Conservation (phyloP, 1,140 invertebrate species). For the Trachymyrmex cornetzi region DNA sequence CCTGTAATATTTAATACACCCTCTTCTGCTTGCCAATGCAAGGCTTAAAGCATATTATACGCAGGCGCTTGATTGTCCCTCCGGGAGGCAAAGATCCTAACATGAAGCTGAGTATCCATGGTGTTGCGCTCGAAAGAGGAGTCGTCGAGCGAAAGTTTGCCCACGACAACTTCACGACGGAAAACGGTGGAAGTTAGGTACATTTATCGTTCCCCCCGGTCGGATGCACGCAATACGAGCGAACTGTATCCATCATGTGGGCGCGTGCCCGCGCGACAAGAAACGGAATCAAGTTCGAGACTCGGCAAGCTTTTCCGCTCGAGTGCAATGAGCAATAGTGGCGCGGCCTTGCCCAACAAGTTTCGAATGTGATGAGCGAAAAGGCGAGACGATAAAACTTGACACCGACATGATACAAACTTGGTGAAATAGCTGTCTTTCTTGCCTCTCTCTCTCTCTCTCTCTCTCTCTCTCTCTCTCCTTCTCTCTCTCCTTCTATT, state of each 20-base stretch:
- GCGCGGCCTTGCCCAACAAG: slow-evolving; percentile 44
- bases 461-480: not conserved
- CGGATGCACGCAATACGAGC: slow-evolving; percentile 36
- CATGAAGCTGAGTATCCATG: not conserved
- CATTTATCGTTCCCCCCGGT: slow-evolving; percentile 40
- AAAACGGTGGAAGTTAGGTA: slow-evolving; percentile 58
- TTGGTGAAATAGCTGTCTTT: slow-evolving; percentile 38
- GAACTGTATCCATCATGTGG: slow-evolving; percentile 53
- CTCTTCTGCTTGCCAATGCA: not conserved
- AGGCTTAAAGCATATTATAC: slow-evolving; percentile 13
- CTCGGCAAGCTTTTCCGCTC: slow-evolving; percentile 41
- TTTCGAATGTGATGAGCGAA: slow-evolving; percentile 67
- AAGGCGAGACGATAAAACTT: slow-evolving; percentile 61
- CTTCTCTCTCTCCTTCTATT: not conserved
- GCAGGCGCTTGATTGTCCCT: slow-evolving; percentile 2
- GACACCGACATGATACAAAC: slow-evolving; percentile 23
- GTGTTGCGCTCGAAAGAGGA: slow-evolving; percentile 35
- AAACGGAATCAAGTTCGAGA: slow-evolving; percentile 55
- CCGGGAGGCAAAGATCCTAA: not conserved
- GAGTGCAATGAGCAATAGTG: slow-evolving; percentile 55
- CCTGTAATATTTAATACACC: not conserved
- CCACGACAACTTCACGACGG: slow-evolving; percentile 43
- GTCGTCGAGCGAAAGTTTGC: slow-evolving; percentile 41
- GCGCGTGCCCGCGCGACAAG: slow-evolving; percentile 46
- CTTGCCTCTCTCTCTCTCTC: not conserved